Conservation (phyloP, 2,888 invertebrate species). For the Cephus nigrinus region DNA sequence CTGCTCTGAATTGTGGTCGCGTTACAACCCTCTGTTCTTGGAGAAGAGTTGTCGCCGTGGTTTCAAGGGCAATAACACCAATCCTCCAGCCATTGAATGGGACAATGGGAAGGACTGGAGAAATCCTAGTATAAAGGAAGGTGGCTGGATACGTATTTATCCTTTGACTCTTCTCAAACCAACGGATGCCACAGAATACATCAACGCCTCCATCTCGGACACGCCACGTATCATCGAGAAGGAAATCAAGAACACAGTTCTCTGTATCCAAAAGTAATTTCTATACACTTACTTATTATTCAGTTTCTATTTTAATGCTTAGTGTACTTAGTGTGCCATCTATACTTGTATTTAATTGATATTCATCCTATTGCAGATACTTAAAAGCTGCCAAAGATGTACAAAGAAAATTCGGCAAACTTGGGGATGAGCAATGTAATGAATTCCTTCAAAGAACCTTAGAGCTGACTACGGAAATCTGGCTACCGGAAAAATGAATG, state of each 20-base stretch:
- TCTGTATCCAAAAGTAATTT: conserved; percentile 57
- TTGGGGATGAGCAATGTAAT: conserved; percentile 68
- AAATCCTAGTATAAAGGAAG: conserved; percentile 73
- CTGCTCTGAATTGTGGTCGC: conserved; percentile 49
- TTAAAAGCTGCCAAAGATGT: conserved; percentile 68
- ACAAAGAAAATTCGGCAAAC: conserved; percentile 65
- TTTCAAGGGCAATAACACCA: conserved; percentile 75
- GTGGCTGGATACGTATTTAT: conserved; percentile 83
- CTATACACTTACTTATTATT: conserved; percentile 1
- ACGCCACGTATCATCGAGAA: conserved; percentile 47
- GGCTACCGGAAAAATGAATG: conserved; percentile 69
- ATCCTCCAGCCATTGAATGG: conserved; percentile 70
- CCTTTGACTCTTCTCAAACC: conserved; percentile 67
- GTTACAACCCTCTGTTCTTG: conserved; percentile 59
- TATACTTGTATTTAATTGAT: neutral
- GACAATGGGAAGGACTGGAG: conserved; percentile 81
- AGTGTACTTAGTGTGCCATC: neutral
- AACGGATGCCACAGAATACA: conserved; percentile 40
- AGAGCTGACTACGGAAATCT: conserved; percentile 67
- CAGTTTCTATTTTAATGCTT: neutral
- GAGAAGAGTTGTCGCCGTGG: conserved; percentile 68
- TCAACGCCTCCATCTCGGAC: conserved; percentile 55
- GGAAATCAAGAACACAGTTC: conserved; percentile 56
- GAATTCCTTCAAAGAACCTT: conserved; percentile 66
- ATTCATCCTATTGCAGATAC: conserved; percentile 55